These are phyloP conservation scores for Pristionchus japonicus DNA, from an alignment of 2,888 invertebrate species.

Conservation along the genomic window DNA sequence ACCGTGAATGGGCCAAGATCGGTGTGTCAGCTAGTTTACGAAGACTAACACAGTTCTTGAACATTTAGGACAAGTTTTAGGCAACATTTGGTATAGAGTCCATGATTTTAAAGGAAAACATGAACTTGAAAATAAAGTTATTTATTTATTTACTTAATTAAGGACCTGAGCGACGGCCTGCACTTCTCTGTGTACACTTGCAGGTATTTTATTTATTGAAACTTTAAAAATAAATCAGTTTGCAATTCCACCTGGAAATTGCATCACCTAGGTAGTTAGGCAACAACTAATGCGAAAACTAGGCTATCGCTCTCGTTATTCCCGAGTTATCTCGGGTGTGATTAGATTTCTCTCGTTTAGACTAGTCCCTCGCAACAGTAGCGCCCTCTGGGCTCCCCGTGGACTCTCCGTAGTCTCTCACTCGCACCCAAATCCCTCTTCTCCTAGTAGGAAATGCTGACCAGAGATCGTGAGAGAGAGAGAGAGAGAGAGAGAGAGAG, in stretches of 20 bases:
- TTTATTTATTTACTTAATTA: background rate
- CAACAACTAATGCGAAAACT: background rate
- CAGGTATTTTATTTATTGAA: constrained; percentile 24
- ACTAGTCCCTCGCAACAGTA: background rate
- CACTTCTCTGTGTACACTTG: constrained; percentile 47
- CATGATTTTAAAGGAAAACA: no score
- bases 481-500: no score
- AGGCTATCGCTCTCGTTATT: background rate
- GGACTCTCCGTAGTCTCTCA: no score
- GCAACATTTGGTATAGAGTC: no score
- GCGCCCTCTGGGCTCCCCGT: background rate
- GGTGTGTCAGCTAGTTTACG: no score
- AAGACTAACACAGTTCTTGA: no score
- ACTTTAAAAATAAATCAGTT: background rate
- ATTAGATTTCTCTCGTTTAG: background rate
- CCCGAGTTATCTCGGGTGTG: background rate
- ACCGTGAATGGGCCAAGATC: no score
- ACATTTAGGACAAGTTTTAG: no score
- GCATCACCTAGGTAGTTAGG: background rate
- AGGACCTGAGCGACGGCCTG: constrained; percentile 43
- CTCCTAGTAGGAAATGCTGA: no score
- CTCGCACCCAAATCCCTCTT: no score
- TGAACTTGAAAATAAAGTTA: background rate
- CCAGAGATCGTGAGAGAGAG: no score
- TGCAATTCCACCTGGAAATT: background rate